Base-by-base conservation (phyloP, 1,140 invertebrate species). In the Meloidogyne exigua region DNA sequence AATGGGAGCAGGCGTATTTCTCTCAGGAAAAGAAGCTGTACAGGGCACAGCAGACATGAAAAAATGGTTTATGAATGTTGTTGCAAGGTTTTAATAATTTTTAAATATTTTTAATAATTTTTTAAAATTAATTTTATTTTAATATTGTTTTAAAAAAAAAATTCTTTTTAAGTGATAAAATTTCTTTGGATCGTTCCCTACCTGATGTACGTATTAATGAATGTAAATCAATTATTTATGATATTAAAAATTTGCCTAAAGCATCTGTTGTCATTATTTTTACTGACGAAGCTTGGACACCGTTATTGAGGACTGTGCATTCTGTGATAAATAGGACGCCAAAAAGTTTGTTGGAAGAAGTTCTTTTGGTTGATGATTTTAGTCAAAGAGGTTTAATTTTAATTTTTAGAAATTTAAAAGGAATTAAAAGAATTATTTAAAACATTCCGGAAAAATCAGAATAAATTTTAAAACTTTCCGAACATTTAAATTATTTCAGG, bases 291-390 rank as follows among this genome's bases (percentile, higher is more conserved):
- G 92, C 93, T 4, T 92, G 92, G 88, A 93, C 93, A 7, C 92
- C 93, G 28, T 90, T 96, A 62, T 83, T 95, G 28, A 86, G 94
- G 25, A 95, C 94, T 0, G 91, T 95, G 15, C 92, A 93, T 90
- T 94, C 92, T 86, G 93, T 95, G 0, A 87, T 95, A n/a, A 92
- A 93, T 88, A 91, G 92, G 76, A 92, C 92, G 13, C 91, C 93
- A 4, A 77, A 89, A 0, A 85, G 91, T 76, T 88, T 92, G 44
- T 86, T 94, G 15, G 91, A 93, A 83, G 93, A 95, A 89, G 92
- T 96, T 75, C 92, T 96, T 81, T 89, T 96, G 23, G 92, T 95
- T 3, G 93, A 96, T 88, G 94, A 96, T 89, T 92, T 91, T 86
- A 94, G 93, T 82, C 92, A 93, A 68, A 90, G 92, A 87, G 90